Evolutionary conservation across 2,888 invertebrate species (phyloP), one percentile per base, ranked within the genome.

Genomic region (Linyphia triangularis): DNA sequence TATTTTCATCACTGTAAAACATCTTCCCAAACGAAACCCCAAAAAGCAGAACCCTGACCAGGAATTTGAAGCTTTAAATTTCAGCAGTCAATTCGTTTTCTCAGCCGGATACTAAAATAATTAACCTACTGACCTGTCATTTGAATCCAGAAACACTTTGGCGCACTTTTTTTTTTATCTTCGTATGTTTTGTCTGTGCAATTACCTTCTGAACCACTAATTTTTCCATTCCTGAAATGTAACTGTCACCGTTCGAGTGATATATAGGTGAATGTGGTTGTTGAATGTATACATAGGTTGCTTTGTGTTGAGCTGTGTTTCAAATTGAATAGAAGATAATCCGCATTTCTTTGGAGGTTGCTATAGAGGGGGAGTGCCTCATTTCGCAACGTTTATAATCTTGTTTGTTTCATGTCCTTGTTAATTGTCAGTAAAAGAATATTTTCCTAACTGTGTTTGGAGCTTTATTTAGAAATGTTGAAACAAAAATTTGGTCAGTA

Each of bases 61-160:
- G 59, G 59, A 19, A 57, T 73, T 77, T 33, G 19, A 37, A 24
- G 22, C 61, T 16, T 26, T 10, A 70, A 16, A 70, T 43, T 9
- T 37, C 0, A 33, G 24, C 26, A 40, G 22, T 65, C 28, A 16
- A 26, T 51, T 43, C 16, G 24, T 0, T 16, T 51, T 33, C 16
- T 19, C 7, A 24, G 10, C 79, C 83, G 83, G 83, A 83, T 63
- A 73, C 30, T 28, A 30, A 73, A 73, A 65, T 43, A 73, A 73
- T 83, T 83, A 83, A 26, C 83, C 83, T 43, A 83, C 72, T 83
- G 61, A 83, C 83, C 83, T 24, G 37, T 24, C 69, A 51, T 67
- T 57, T 24, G 43, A 77, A 77, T 59, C 61, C 33, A 63, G 30
- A 16, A 33, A 16, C n/a, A n/a, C 57, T 73, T 33, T 10, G 24